Percentiles rank a stretch among this genome's conserved stretches.
Conservation (phyloP, 2,888 invertebrate species). For the Rhingia campestris region DNA sequence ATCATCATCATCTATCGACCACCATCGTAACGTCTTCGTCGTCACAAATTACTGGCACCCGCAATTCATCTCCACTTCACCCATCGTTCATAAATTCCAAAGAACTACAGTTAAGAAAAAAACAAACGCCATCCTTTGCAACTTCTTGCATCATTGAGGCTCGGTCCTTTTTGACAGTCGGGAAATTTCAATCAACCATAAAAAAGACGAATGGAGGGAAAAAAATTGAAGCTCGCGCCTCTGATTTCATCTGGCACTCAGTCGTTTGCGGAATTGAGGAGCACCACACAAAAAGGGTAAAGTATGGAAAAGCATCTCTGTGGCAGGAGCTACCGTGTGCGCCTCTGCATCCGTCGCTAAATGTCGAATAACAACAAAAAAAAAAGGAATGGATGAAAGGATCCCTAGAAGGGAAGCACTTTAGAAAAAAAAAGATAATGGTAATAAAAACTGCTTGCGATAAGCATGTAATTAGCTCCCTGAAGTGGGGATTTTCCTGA, state of each 20-base stretch:
- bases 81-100: constrained; percentile 59
- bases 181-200: constrained; percentile 70
- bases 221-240: constrained; percentile 54
- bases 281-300: constrained; percentile 48
- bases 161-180: constrained; percentile 54
- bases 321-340: constrained; percentile 13
- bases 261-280: constrained; percentile 63
- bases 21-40: constrained; percentile 26
- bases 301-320: constrained; percentile 51
- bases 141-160: constrained; percentile 34
- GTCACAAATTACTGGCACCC: constrained; percentile 57
- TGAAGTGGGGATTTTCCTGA: constrained; percentile 67
- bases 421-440: constrained; percentile 45
- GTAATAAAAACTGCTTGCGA: constrained; percentile 66
- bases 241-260: constrained; percentile 59
- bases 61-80: constrained; percentile 62
- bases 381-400: background rate
- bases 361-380: constrained; percentile 13
- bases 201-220: constrained; percentile 50
- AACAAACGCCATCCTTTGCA: constrained; percentile 39
- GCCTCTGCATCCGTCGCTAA: constrained; percentile 13
- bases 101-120: constrained; percentile 5
- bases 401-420: constrained; percentile 18
- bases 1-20: constrained; percentile 60
- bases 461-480: constrained; percentile 73